These are phyloP conservation scores for Galeopsomyia nigrocyanea DNA, from an alignment of 2,888 invertebrate species.

Conservation along the genomic window DNA sequence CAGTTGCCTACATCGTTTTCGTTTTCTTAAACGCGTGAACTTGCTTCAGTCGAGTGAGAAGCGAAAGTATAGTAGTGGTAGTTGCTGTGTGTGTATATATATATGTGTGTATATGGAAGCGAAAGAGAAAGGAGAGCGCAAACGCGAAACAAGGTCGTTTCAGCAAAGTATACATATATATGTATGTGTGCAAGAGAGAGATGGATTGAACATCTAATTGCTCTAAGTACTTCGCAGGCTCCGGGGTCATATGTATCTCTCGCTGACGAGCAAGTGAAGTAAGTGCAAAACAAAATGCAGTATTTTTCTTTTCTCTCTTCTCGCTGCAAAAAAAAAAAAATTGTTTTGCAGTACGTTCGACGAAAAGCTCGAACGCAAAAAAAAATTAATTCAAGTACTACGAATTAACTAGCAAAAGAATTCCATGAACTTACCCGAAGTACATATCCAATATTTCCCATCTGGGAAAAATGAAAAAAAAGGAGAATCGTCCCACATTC, in stretches of 20 bases:
- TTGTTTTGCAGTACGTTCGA: too few relatives aligned
- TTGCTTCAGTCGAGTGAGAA: not conserved
- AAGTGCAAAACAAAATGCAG: not conserved
- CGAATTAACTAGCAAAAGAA: too few relatives aligned
- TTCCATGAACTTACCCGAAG: too few relatives aligned
- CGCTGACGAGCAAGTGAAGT: not conserved
- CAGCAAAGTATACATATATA: not conserved
- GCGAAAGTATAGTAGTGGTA: too few relatives aligned
- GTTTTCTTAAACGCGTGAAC: slow-evolving; percentile 1
- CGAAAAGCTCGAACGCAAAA: too few relatives aligned
- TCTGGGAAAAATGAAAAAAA: too few relatives aligned
- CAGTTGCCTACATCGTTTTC: slow-evolving; percentile 19
- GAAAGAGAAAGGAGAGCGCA: slow-evolving; percentile 38
- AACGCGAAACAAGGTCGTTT: slow-evolving; percentile 29
- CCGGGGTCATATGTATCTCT: not conserved
- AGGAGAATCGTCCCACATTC: not conserved
- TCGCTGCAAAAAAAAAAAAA: too few relatives aligned
- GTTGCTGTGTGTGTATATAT: slow-evolving; percentile 7
- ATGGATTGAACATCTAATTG: slow-evolving; percentile 14
- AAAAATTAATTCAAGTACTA: too few relatives aligned
- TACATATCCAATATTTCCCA: too few relatives aligned
- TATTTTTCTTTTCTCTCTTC: not conserved
- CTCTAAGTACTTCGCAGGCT: not conserved
- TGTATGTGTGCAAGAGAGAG: not conserved
- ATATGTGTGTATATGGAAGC: not conserved